These are phyloP conservation scores for Anoplopoma fimbria DNA, from an alignment of 2,113 vertebrate species.

Conservation along the genomic window DNA sequence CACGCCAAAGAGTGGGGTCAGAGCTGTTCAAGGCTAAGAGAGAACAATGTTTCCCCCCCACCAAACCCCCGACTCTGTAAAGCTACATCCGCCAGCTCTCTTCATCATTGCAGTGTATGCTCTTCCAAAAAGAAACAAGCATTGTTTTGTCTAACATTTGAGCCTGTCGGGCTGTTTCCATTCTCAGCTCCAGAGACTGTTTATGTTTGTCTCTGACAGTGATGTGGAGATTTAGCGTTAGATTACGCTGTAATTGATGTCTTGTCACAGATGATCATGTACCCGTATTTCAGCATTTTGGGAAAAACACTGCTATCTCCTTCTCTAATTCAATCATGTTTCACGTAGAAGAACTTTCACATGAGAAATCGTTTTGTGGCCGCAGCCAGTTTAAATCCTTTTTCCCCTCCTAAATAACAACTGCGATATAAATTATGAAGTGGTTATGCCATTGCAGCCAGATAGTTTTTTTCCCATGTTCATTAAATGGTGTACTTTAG, in stretches of 20 bases:
- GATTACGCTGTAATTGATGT: slow-evolving; percentile 53
- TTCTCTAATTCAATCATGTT: slow-evolving; percentile 63
- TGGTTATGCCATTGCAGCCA: slow-evolving; percentile 78
- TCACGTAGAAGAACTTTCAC: slow-evolving; percentile 67
- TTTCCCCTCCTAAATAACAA: slow-evolving; percentile 63
- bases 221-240: slow-evolving; percentile 47
- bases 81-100: slow-evolving; percentile 53
- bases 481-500: slow-evolving; percentile 82
- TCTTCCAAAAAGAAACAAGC: slow-evolving; percentile 56
- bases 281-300: slow-evolving; percentile 50
- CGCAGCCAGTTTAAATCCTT: slow-evolving; percentile 60
- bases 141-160: slow-evolving; percentile 59
- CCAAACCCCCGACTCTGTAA: neutral
- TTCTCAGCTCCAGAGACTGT: slow-evolving; percentile 49
- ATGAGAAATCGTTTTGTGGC: slow-evolving; percentile 76
- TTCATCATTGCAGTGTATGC: slow-evolving; percentile 28
- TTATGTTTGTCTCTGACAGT: slow-evolving; percentile 65
- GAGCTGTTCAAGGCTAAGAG: slow-evolving; percentile 31
- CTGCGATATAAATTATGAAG: slow-evolving; percentile 80
- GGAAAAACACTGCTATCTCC: slow-evolving; percentile 43
- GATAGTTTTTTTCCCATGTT: slow-evolving; percentile 83
- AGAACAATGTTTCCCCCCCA: slow-evolving; percentile 26
- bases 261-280: slow-evolving; percentile 57
- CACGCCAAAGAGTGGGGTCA: slow-evolving; percentile 59
- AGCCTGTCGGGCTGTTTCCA: slow-evolving; percentile 55